Percentiles rank a stretch among this genome's conserved stretches.
These are phyloP conservation scores for Oncorhynchus keta DNA, from an alignment of 2,113 vertebrate species.

Conservation along the genomic window DNA sequence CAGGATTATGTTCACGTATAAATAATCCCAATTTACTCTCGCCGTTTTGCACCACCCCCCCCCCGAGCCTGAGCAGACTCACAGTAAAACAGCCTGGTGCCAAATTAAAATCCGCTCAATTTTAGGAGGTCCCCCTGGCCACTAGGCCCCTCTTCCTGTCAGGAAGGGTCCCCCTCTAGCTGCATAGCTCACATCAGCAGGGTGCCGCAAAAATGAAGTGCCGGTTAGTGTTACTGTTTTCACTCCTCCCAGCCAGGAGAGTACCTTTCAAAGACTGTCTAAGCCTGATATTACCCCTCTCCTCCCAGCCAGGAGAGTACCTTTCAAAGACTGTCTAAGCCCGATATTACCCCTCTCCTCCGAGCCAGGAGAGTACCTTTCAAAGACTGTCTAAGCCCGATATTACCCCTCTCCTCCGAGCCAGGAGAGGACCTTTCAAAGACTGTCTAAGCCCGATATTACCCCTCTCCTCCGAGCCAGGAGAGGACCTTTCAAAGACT, in stretches of 20 bases:
- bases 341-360: too few relatives aligned
- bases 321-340: too few relatives aligned
- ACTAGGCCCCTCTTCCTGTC: slow-evolving; percentile 73
- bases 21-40: neutral
- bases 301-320: slow-evolving; percentile 11
- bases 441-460: too few relatives aligned
- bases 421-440: too few relatives aligned
- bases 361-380: too few relatives aligned
- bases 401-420: too few relatives aligned
- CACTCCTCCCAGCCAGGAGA: slow-evolving; percentile 80
- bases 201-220: slow-evolving; percentile 83
- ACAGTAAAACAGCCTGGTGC: slow-evolving; percentile 73
- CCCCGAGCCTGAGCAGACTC: neutral
- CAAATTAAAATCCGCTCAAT: slow-evolving; percentile 81
- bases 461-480: too few relatives aligned
- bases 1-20: slow-evolving; percentile 30
- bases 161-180: slow-evolving; percentile 79
- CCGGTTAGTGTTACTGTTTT: slow-evolving; percentile 88
- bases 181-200: slow-evolving; percentile 78
- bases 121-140: slow-evolving; percentile 70
- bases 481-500: too few relatives aligned
- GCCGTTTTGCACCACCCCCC: neutral
- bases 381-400: too few relatives aligned
- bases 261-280: too few relatives aligned
- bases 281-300: slow-evolving; percentile 78